Evolutionary conservation across 2,113 vertebrate genomes (phyloP).

Genomic region (Diadophis punctatus): DNA sequence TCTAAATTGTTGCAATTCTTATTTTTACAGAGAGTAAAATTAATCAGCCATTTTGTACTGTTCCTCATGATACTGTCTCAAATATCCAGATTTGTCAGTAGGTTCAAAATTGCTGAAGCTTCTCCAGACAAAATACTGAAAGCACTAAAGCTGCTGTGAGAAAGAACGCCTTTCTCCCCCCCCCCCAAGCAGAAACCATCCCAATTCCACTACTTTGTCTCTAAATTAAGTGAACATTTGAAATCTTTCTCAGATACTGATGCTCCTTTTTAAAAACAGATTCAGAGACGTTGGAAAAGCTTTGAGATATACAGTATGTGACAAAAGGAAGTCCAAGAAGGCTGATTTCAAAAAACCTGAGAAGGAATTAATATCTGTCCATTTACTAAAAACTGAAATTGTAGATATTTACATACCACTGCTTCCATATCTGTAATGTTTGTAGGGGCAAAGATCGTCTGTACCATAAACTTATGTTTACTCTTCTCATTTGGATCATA

Average conservation of each 20-base stretch:
- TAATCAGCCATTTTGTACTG: neutral
- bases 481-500: constrained; percentile 99
- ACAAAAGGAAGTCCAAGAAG: neutral
- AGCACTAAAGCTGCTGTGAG: neutral
- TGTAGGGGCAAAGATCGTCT: constrained; percentile 93
- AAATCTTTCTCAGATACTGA: neutral
- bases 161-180: neutral
- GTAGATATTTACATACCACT: constrained; percentile 79
- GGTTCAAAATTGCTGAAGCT: neutral
- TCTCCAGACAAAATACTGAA: neutral
- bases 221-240: neutral
- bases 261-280: neutral
- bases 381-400: neutral
- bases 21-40: neutral
- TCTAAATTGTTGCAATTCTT: neutral
- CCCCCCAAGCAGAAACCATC: neutral
- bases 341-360: neutral
- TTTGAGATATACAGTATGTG: neutral
- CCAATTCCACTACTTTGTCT: neutral
- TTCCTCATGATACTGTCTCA: neutral
- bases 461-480: constrained; percentile 99
- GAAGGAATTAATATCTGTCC: neutral
- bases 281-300: neutral
- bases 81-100: neutral
- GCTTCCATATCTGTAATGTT: constrained; percentile 89